These are phyloP conservation scores for Papilio xuthus DNA, from an alignment of 1,140 invertebrate genomes.

Conservation along the genomic window DNA sequence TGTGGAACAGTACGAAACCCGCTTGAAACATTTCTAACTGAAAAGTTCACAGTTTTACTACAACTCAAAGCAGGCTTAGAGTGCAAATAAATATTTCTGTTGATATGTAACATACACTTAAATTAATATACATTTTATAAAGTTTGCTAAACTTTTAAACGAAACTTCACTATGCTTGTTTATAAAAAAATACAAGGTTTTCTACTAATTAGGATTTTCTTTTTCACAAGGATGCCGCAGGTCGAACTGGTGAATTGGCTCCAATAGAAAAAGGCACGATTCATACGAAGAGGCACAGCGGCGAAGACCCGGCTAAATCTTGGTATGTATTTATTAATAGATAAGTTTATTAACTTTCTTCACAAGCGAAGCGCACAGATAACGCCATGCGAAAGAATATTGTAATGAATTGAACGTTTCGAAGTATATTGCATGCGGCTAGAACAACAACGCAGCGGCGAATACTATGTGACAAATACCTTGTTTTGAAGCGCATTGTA, in stretches of 20 bases:
- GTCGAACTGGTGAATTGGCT: constrained; percentile 69
- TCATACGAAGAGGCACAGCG: constrained; percentile 97
- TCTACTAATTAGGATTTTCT: constrained; percentile 12
- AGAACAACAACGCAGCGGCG: not conserved
- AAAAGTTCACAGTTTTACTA: not conserved
- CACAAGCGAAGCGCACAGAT: not conserved
- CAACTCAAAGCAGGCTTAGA: not conserved
- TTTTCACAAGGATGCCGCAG: constrained; percentile 69
- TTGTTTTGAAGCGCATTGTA: not conserved
- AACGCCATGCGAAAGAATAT: not conserved
- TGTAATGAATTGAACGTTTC: not conserved
- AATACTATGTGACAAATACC: not conserved
- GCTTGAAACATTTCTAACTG: not conserved
- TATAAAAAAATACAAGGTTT: not conserved
- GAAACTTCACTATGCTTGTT: not conserved
- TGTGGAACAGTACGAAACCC: not conserved
- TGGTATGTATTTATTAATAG: constrained; percentile 71
- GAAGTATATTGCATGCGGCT: not conserved
- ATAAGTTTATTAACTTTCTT: not conserved
- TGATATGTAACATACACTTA: not conserved
- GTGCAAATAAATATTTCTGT: not conserved
- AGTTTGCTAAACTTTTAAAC: not conserved
- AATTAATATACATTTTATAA: not conserved
- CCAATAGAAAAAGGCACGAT: constrained; percentile 95
- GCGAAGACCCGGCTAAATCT: constrained; percentile 92